These are phyloP conservation scores for Trichopoda pennipes DNA, from an alignment of 2,888 invertebrate genomes.

Conservation along the genomic window DNA sequence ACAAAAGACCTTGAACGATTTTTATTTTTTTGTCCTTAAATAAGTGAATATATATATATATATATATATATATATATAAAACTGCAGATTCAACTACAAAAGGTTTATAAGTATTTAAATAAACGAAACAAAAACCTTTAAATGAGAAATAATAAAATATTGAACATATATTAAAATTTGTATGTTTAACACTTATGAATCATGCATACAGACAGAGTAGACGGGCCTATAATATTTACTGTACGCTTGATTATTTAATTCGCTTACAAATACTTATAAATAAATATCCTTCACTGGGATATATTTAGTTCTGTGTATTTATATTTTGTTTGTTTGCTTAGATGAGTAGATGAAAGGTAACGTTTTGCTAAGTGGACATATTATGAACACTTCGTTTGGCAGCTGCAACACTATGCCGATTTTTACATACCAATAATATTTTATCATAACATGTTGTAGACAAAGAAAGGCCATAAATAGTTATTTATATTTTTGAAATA, in stretches of 20 bases:
- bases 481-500: not conserved
- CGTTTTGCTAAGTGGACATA: conserved; percentile 59
- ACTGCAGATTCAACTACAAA: conserved; percentile 46
- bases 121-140: conserved; percentile 33
- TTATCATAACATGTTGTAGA: conserved; percentile 26
- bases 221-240: conserved; percentile 30
- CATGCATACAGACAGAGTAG: conserved; percentile 42
- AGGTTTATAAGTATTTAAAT: conserved; percentile 48
- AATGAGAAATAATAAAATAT: conserved; percentile 61
- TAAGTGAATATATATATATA: conserved; percentile 16
- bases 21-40: conserved; percentile 10
- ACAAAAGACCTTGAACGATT: conserved; percentile 65
- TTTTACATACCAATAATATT: conserved; percentile 24
- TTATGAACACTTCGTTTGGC: conserved; percentile 70
- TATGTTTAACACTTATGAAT: conserved; percentile 67
- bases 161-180: conserved; percentile 46
- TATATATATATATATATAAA: too few relatives aligned
- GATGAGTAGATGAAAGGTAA: conserved; percentile 47
- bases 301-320: conserved; percentile 6
- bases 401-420: conserved; percentile 30
- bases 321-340: conserved; percentile 24
- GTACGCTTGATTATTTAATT: conserved; percentile 1
- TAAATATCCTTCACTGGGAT: not conserved
- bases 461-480: not conserved
- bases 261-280: not conserved